Evolutionary conservation across 2,888 invertebrate genomes (phyloP), one percentile per base, ranked within the genome.

Genomic region (Drosophila picticornis): DNA sequence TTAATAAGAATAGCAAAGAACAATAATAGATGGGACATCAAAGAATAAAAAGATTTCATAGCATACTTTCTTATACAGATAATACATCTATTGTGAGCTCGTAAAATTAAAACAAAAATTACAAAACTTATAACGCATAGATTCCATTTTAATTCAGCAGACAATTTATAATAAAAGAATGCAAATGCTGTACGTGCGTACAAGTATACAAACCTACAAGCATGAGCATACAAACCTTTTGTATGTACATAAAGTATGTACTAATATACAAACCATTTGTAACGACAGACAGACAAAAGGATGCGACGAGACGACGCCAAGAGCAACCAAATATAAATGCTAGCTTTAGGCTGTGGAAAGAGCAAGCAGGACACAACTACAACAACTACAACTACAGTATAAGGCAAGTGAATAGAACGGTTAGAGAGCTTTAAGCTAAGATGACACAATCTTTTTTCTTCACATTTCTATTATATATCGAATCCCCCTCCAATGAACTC

Each of bases 231-330:
- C 31, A 10, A 57, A 50, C 40, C 19, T 43, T 38, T 43, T 38
- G 19, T 58, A 40, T 46, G 51, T 40, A 43, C 19, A 52, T 29
- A 43, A 29, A 57, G 25, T 38, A 55, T 29, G 32, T 51, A 51
- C 51, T 29, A 36, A 51, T 40, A 51, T 46, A 68, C 40, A 78
- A 73, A n/a, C 62, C 48, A 80, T 77, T 57, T 67, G 56, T 72
- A 51, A 50, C 71, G 50, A 56, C 46, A 52, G 48, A 59, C 72
- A 75, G 72, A 61, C 65, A 68, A 75, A 80, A 80, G 71, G 75
- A 82, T 79, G 80, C 80, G 80, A 67, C 75, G 67, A 68, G 80
- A 79, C 83, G 80, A 77, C 80, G 80, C 83, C 75, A 73, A n/a
- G 46, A 65, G 65, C 65, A 40, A 56, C 77, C 51, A 63, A 53